phyloP scores from a whole-genome alignment of 2,888 invertebrate species.

The Conomelus anceps region DNA sequence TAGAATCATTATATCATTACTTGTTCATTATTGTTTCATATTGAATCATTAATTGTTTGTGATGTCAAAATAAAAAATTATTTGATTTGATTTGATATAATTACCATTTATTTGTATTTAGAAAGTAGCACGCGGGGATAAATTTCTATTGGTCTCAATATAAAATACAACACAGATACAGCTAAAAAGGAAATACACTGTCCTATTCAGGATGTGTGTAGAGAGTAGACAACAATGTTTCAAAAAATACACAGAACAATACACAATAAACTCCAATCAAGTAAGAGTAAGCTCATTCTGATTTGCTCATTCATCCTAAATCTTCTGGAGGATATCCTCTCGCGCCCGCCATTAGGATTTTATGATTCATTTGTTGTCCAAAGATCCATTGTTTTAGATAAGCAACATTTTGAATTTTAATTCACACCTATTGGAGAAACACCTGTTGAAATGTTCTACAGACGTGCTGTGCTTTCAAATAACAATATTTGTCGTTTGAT shows the following conservation, averaged over 20 bases:
- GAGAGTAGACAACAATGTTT: background rate
- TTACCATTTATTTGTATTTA: no score
- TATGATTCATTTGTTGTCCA: background rate
- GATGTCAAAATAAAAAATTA: no score
- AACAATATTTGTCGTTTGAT: background rate
- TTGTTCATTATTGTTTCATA: no score
- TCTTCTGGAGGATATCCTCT: background rate
- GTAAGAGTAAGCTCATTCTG: background rate
- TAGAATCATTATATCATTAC: background rate
- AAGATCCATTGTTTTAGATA: slow-evolving; percentile 1
- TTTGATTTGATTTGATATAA: no score
- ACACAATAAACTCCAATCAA: background rate
- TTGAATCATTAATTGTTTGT: no score
- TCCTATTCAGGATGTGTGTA: slow-evolving; percentile 12
- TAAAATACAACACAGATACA: no score
- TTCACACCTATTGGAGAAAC: background rate
- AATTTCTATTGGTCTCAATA: no score
- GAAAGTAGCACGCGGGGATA: no score
- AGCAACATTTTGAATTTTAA: background rate
- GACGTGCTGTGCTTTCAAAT: background rate
- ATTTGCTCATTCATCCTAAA: slow-evolving; percentile 2
- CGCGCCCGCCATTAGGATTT: background rate
- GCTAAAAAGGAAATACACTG: no score
- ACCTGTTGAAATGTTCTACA: background rate
- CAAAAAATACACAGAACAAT: background rate